Base-by-base conservation (phyloP, 2,888 invertebrate genomes). In the Dorcus parallelipipedus region DNA sequence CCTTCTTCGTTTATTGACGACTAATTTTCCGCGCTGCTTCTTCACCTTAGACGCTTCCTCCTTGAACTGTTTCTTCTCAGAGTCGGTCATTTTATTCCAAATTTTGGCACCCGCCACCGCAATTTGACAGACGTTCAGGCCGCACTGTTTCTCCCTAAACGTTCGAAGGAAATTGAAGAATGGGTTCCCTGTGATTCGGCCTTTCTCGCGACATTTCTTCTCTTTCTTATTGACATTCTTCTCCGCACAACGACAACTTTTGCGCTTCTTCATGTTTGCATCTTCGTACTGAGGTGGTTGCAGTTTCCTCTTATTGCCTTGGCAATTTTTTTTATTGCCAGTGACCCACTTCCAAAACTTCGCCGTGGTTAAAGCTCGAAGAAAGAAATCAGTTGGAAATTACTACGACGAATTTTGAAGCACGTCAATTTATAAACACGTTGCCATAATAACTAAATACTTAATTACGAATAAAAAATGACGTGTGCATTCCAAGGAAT, bases 101-200 rank as follows among this genome's bases (percentile, higher is more conserved):
- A 26, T n/a, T 58, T 55, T 58, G 0, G 62, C 66, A 1, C 61
- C 68, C 33, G 59, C 41, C 7, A 33, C 39, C 3, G 63, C 63
- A 8, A 68, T 61, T 42, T 66, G 41, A 4, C 61, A 23, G 1
- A 66, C 49, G 4, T 52, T 52, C 43, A 58, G 51, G 1, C 59
- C 64, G 33, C 59, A 58, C 39, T 57, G 45, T 10, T 60, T 9
- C 50, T 57, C 61, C 10, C 66, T 56, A 38, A 48, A 67, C 6
- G 54, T 54, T 3, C 68, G 58, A 26, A 68, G 38, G 47, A 64
- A 68, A 56, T 67, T 67, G 7, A 65, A 51, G 50, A 64, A 68
- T 7, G 66, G 65, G 56, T 64, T 66, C 33, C 58, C 38, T 3
- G 64, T 67, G 3, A 61, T 8, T 3, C 55, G 59, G 0, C 64